Evolutionary conservation across 2,888 invertebrate species (phyloP), one percentile per base, ranked within the genome.

Genomic region (Drosophila gaucha): DNA sequence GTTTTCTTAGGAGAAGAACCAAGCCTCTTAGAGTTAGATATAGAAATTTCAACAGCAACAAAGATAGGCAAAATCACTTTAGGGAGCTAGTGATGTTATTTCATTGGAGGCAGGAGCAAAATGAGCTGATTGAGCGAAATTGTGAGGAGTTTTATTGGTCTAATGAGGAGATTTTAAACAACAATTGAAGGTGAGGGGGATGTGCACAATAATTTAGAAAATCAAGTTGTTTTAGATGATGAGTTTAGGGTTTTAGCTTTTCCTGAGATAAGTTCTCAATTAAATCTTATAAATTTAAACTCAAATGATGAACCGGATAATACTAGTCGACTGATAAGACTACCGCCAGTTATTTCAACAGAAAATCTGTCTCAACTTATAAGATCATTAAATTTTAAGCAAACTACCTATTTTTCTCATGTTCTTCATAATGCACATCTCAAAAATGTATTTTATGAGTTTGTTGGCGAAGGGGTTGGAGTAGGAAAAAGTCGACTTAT

Each of bases 401-500:
- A 30, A 30, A 30, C n/a, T n/a, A n/a, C n/a, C n/a, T n/a, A n/a
- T n/a, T n/a, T n/a, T n/a, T n/a, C n/a, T n/a, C n/a, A n/a, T n/a
- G n/a, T n/a, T n/a, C n/a, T n/a, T n/a, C n/a, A n/a, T n/a, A n/a
- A n/a, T n/a, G n/a, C n/a, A n/a, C n/a, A n/a, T n/a, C n/a, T n/a
- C n/a, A n/a, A n/a, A n/a, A n/a, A n/a, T n/a, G n/a, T n/a, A n/a
- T n/a, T n/a, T n/a, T n/a, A n/a, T n/a, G n/a, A n/a, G n/a, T n/a
- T n/a, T n/a, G n/a, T n/a, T n/a, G n/a, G n/a, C n/a, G n/a, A n/a
- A n/a, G n/a, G n/a, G n/a, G n/a, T n/a, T n/a, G n/a, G n/a, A n/a
- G n/a, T n/a, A n/a, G n/a, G n/a, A n/a, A 64, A 68, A 9, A 68
- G 47, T 22, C 24, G 55, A 3, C 20, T 63, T 5, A 60, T 56